These are phyloP conservation scores for Clivina fossor DNA, from an alignment of 2,888 invertebrate genomes.

Conservation along the genomic window DNA sequence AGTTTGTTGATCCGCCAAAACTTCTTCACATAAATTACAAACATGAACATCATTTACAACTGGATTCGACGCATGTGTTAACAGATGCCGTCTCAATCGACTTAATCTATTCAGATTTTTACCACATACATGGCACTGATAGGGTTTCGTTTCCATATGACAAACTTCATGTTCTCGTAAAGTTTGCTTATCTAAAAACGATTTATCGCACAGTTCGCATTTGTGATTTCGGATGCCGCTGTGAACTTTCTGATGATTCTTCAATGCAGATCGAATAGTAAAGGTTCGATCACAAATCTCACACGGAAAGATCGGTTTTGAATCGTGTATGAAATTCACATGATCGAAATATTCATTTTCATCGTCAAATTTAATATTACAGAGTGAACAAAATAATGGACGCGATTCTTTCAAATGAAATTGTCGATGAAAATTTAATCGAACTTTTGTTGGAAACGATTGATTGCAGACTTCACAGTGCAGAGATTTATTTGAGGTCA, in stretches of 20 bases:
- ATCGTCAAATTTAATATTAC: constrained; percentile 18
- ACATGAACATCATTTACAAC: constrained; percentile 49
- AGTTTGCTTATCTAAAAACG: constrained; percentile 59
- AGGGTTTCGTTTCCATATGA: constrained; percentile 58
- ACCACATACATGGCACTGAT: constrained; percentile 60
- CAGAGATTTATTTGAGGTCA: constrained; percentile 9
- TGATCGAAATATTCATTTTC: constrained; percentile 33
- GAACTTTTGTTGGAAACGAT: constrained; percentile 28
- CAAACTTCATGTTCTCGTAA: constrained; percentile 59
- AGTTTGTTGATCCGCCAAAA: constrained; percentile 51
- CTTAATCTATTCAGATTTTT: constrained; percentile 58
- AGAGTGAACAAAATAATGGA: constrained; percentile 22
- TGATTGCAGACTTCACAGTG: constrained; percentile 29
- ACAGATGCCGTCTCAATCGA: constrained; percentile 57
- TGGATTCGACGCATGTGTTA: constrained; percentile 56
- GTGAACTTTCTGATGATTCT: constrained; percentile 26
- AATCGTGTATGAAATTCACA: constrained; percentile 26
- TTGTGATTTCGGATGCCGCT: constrained; percentile 50
- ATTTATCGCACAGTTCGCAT: constrained; percentile 57
- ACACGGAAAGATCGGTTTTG: constrained; percentile 20
- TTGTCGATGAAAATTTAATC: constrained; percentile 31
- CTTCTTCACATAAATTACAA: constrained; percentile 52
- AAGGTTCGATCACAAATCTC: constrained; percentile 26
- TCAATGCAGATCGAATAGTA: constrained; percentile 6
- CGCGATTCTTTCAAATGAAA: constrained; percentile 30